Evolutionary conservation across 2,113 vertebrate species (phyloP).

Genomic region (Strigops habroptila): DNA sequence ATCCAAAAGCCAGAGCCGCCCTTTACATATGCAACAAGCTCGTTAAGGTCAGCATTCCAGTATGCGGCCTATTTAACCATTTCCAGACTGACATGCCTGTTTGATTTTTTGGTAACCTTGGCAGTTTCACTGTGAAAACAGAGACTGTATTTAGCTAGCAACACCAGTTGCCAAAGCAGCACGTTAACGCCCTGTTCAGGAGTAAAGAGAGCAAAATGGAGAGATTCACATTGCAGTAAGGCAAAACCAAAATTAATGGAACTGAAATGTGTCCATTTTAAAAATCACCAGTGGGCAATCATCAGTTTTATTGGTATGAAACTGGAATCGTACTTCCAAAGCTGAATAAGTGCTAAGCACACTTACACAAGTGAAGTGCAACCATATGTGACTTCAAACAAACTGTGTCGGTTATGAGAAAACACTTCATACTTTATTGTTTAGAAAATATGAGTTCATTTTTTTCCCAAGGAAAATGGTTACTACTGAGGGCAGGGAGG

Average conservation of each 20-base stretch:
- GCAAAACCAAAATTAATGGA: neutral
- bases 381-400: conserved; percentile 36
- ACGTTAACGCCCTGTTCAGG: neutral
- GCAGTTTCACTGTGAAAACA: conserved; percentile 14
- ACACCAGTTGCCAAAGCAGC: conserved; percentile 3
- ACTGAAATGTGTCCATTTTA: neutral
- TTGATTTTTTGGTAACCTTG: neutral
- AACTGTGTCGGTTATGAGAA: neutral
- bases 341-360: neutral
- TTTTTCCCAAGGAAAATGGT: neutral
- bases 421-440: neutral
- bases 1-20: neutral
- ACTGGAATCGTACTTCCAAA: neutral
- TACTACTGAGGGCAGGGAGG: neutral
- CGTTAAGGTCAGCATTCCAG: neutral
- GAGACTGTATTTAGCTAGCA: conserved; percentile 32
- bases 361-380: conserved; percentile 2
- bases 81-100: conserved; percentile 24
- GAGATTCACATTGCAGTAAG: neutral
- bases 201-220: neutral
- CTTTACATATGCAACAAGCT: neutral
- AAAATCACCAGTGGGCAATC: neutral
- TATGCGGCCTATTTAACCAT: neutral
- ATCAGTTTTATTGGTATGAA: conserved; percentile 41
- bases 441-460: neutral